A percentile compares a stretch with the other conserved stretches of the same genome.
These are phyloP conservation scores for Pavo muticus DNA, from an alignment of 2,113 vertebrate species.

Conservation along the genomic window DNA sequence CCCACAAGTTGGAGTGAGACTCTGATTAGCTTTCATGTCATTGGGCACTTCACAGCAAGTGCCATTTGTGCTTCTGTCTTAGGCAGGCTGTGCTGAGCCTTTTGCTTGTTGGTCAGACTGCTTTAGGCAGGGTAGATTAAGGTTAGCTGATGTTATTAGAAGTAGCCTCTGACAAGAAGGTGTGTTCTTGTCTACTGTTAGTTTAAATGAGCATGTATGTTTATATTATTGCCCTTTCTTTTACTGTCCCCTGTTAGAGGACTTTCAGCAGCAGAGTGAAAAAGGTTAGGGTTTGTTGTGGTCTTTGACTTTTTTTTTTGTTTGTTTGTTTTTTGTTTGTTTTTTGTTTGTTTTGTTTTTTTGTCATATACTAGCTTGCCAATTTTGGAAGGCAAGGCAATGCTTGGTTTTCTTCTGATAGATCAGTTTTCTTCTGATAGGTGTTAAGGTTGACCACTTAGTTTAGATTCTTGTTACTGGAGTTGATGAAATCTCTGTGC, in stretches of 20 bases:
- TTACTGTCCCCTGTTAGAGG: not conserved
- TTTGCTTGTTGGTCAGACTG: not conserved
- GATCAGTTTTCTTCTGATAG: not conserved
- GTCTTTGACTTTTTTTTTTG: not conserved
- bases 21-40: not conserved
- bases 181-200: rapidly evolving
- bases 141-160: not conserved
- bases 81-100: not conserved
- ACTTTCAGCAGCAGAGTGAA: not conserved
- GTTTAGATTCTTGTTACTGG: not conserved
- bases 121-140: not conserved
- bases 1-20: rapidly evolving
- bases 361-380: not conserved
- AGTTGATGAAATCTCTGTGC: not conserved
- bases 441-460: not conserved
- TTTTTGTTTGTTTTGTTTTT: not conserved
- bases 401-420: not conserved
- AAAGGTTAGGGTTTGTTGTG: not conserved
- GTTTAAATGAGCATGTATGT: rapidly evolving
- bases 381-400: not conserved
- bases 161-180: not conserved
- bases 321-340: not conserved
- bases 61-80: not conserved
- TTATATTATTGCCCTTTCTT: rapidly evolving
- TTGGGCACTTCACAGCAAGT: not conserved